These are phyloP conservation scores for Megaceryle torquata DNA, from an alignment of 2,113 vertebrate species.

Conservation along the genomic window DNA sequence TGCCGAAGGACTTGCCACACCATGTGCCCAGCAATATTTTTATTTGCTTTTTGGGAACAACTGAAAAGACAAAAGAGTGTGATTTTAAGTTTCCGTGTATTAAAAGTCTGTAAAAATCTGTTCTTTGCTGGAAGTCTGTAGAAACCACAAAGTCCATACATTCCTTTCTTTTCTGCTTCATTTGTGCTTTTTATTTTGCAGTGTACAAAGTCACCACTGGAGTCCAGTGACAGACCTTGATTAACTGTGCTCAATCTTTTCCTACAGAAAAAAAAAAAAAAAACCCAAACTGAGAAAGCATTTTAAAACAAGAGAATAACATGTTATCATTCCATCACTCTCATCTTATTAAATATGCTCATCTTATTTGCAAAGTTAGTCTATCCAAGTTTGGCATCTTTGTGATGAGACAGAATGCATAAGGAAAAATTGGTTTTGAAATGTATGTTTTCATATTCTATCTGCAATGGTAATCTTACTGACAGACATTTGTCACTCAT, in stretches of 20 bases:
- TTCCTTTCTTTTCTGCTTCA: neutral
- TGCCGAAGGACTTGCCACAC: neutral
- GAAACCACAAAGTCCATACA: neutral
- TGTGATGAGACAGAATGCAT: neutral
- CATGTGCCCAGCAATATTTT: neutral
- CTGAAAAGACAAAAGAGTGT: neutral
- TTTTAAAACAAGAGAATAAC: neutral
- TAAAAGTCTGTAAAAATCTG: conserved; percentile 3
- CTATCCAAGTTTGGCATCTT: neutral
- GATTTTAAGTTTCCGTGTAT: neutral
- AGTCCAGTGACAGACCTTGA: neutral
- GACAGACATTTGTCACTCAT: conserved; percentile 4
- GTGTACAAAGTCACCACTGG: neutral
- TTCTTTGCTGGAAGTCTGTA: neutral
- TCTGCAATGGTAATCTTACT: neutral
- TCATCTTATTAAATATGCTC: conserved; percentile 8
- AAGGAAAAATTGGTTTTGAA: conserved; percentile 3
- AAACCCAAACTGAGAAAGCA: neutral
- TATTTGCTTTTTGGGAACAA: neutral
- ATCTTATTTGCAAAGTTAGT: neutral
- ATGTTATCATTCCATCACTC: neutral
- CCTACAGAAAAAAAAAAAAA: neutral
- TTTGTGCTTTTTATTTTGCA: neutral
- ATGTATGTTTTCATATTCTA: neutral
- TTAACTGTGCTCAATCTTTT: neutral